phyloP scores from a whole-genome alignment of 2,113 vertebrate species.

The Lophochroa leadbeateri region DNA sequence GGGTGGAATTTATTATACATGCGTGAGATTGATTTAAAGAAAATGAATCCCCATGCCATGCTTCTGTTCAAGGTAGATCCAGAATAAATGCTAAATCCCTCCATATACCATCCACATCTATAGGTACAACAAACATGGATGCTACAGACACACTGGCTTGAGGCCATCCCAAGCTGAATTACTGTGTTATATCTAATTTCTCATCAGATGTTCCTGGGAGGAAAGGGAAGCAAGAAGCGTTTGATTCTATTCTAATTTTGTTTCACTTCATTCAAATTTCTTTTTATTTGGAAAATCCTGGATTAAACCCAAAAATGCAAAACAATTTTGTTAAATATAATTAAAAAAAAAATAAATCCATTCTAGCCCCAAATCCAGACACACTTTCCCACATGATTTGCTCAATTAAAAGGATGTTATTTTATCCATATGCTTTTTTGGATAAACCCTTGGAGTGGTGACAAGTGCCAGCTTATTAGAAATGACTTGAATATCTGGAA shows the following conservation, averaged over 20 bases:
- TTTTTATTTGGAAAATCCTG: background rate
- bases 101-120: background rate
- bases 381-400: background rate
- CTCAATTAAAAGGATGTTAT: background rate
- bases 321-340: background rate
- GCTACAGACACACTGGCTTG: background rate
- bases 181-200: background rate
- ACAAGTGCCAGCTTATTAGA: background rate
- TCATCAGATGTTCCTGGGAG: background rate
- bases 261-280: background rate
- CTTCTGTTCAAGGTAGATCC: constrained; percentile 5
- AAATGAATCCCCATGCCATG: background rate
- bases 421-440: background rate
- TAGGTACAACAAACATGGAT: constrained; percentile 2
- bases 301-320: background rate
- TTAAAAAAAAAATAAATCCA: background rate
- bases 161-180: background rate
- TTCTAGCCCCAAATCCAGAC: background rate
- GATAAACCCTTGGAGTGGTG: background rate
- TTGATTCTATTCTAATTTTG: background rate
- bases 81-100: background rate
- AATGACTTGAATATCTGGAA: background rate
- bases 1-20: constrained; percentile 60
- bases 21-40: background rate
- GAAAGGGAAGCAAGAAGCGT: background rate